Conservation (phyloP, 1,140 invertebrate genomes). For the Helicoverpa armigera region DNA sequence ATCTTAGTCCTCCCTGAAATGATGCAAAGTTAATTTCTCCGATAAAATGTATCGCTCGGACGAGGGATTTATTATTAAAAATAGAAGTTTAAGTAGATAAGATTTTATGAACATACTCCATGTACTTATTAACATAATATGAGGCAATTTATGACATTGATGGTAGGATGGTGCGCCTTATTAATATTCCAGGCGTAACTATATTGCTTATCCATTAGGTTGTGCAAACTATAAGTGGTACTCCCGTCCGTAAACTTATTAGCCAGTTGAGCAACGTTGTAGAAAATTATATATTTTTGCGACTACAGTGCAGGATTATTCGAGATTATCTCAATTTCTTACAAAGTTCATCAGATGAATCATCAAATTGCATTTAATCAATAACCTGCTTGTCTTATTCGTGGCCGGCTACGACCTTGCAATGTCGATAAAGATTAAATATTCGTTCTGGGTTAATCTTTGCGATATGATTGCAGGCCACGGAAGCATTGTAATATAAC, state of each 20-base stretch:
- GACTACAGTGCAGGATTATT: not conserved
- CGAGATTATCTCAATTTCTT: not conserved
- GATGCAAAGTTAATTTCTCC: too few species aligned
- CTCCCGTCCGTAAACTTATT: not conserved
- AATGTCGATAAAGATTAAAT: conserved; percentile 14
- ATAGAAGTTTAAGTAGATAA: not conserved
- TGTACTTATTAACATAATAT: conserved; percentile 22
- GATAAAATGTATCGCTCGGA: too few species aligned
- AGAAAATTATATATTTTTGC: conserved; percentile 14
- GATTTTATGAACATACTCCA: not conserved
- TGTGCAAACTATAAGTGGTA: conserved; percentile 12
- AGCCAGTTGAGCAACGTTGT: not conserved
- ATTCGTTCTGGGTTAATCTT: not conserved
- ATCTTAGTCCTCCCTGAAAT: too few species aligned
- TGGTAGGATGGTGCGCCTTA: conserved; percentile 2
- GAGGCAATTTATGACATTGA: conserved; percentile 27
- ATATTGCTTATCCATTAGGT: conserved; percentile 22
- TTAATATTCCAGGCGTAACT: conserved; percentile 21
- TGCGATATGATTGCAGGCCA: not conserved
- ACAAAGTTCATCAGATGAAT: not conserved
- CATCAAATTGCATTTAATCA: conserved; percentile 3
- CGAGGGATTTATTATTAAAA: not conserved
- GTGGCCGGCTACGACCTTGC: not conserved
- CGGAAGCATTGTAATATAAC: not conserved
- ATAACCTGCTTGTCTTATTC: not conserved